Evolutionary conservation across 2,113 vertebrate genomes (phyloP).

Genomic region (Syrmaticus mikado): DNA sequence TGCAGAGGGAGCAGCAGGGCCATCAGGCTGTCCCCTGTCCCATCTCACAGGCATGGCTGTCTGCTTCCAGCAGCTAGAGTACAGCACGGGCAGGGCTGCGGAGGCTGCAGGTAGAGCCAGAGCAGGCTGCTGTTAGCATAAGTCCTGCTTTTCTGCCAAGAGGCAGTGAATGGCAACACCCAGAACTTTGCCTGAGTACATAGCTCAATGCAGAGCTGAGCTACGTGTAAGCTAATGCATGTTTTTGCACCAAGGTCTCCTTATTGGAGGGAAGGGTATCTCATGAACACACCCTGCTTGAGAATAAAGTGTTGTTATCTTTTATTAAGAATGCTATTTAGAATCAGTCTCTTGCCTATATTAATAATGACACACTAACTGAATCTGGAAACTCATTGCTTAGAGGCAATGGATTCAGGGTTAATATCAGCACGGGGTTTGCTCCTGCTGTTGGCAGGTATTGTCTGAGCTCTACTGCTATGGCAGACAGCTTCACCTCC

Average conservation of each 20-base stretch:
- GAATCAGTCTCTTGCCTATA: background rate
- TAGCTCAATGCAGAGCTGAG: background rate
- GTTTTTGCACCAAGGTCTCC: background rate
- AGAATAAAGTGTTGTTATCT: background rate
- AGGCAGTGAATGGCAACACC: background rate
- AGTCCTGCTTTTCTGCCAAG: background rate
- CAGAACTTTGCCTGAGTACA: accelerated
- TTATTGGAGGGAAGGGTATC: background rate
- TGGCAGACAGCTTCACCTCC: background rate
- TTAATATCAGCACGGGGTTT: background rate
- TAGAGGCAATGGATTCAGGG: background rate
- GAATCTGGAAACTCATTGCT: constrained; percentile 9
- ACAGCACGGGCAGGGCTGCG: accelerated
- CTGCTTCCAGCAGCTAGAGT: background rate
- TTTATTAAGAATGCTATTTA: background rate
- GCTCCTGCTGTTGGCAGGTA: constrained; percentile 14
- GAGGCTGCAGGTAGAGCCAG: background rate
- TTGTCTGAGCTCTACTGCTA: background rate
- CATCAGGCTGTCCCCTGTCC: background rate
- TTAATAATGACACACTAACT: constrained; percentile 1
- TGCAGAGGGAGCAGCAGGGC: background rate
- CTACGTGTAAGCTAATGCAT: background rate
- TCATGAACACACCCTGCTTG: background rate
- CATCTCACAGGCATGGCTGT: background rate
- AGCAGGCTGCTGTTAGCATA: background rate